Conservation (phyloP, 2,113 vertebrate genomes). For the Empidonax traillii region DNA sequence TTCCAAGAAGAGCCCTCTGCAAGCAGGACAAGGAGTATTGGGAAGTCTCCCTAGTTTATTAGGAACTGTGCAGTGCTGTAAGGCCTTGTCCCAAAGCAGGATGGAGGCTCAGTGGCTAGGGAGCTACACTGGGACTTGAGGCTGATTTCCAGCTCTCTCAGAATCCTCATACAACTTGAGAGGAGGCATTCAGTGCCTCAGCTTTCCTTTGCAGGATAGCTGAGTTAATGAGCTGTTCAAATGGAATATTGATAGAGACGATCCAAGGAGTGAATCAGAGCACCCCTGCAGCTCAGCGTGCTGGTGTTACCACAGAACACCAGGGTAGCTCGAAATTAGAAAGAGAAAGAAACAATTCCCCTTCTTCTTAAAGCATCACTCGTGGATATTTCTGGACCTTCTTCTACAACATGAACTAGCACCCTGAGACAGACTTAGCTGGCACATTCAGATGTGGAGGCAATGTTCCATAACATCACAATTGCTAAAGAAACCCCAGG, state of each 20-base stretch:
- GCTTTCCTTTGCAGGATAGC: neutral
- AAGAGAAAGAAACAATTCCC: neutral
- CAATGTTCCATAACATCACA: neutral
- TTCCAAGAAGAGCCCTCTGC: neutral
- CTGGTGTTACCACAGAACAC: neutral
- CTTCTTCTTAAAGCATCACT: neutral
- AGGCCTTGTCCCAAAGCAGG: neutral
- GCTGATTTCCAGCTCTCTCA: neutral
- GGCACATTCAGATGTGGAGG: neutral
- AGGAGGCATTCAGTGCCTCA: neutral
- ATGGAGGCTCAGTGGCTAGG: neutral
- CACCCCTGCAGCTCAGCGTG: neutral
- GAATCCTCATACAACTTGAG: neutral
- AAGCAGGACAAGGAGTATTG: neutral
- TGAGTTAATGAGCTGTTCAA: neutral
- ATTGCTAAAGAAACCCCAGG: neutral
- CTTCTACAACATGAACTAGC: neutral
- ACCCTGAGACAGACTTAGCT: neutral
- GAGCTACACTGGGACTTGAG: neutral
- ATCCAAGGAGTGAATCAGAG: neutral
- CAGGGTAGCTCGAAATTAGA: neutral
- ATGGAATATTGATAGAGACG: neutral
- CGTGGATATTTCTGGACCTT: neutral
- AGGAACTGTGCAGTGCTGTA: neutral
- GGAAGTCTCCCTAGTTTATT: neutral